phyloP scores from a whole-genome alignment of 2,797 vertebrate species.

The Paratrypauchen microcephalus region DNA sequence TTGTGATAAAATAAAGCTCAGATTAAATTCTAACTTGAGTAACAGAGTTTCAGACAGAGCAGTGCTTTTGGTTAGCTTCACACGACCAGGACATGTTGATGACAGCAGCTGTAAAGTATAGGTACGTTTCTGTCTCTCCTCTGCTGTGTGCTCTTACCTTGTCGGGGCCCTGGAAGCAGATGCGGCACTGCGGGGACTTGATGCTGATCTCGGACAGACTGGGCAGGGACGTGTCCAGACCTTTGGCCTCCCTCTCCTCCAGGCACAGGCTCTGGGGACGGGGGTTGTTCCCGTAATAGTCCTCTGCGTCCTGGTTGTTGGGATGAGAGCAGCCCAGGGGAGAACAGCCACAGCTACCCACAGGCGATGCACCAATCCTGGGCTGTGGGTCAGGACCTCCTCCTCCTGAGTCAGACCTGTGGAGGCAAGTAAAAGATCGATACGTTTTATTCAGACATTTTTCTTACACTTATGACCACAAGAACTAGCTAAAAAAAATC shows the following conservation, averaged over 20 bases:
- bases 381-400: slow-evolving; percentile 66
- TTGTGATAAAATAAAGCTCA: no score
- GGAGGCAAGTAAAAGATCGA: not conserved
- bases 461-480: not conserved
- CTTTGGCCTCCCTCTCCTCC: slow-evolving; percentile 71
- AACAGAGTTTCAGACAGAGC: no score
- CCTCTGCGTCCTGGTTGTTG: slow-evolving; percentile 79
- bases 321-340: slow-evolving; percentile 79
- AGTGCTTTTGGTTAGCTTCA: no score
- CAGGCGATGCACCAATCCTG: slow-evolving; percentile 68
- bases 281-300: slow-evolving; percentile 79
- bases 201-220: slow-evolving; percentile 84
- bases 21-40: no score
- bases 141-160: slow-evolving; percentile 73
- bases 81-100: no score
- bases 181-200: slow-evolving; percentile 85
- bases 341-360: slow-evolving; percentile 83
- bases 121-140: no score
- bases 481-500: not conserved
- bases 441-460: not conserved
- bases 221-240: slow-evolving; percentile 81
- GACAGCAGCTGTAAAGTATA: no score
- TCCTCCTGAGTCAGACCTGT: slow-evolving; percentile 71
- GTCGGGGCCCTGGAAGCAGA: slow-evolving; percentile 90
- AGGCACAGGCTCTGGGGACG: slow-evolving; percentile 75